Evolutionary conservation across 1,140 invertebrate genomes (phyloP).

Genomic region (Drosophila sucinea): DNA sequence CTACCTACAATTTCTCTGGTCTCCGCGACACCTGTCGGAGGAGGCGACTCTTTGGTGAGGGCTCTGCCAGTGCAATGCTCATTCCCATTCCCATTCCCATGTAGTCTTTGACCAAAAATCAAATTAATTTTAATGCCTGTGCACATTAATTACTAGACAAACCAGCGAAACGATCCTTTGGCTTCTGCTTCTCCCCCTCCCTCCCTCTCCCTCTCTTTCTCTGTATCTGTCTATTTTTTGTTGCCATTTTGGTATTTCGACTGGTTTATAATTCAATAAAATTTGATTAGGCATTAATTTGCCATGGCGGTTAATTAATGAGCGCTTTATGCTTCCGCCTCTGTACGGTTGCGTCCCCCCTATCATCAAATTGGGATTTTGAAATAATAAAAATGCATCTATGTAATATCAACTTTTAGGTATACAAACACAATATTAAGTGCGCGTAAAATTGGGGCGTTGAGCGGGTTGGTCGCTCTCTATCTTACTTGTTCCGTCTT

Average conservation of each 20-base stretch:
- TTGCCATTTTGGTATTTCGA: slow-evolving; percentile 51
- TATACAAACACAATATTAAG: slow-evolving; percentile 70
- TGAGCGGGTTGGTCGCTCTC: slow-evolving; percentile 40
- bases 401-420: slow-evolving; percentile 71
- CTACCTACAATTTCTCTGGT: neutral
- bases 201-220: neutral
- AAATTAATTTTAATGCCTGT: slow-evolving; percentile 66
- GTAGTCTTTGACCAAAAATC: slow-evolving; percentile 42
- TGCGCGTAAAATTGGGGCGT: slow-evolving; percentile 63
- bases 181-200: neutral
- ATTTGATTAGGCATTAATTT: slow-evolving; percentile 82
- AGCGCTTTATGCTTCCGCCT: slow-evolving; percentile 57
- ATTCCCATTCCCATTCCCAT: slow-evolving; percentile 21
- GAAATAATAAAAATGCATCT: slow-evolving; percentile 22
- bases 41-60: slow-evolving; percentile 20
- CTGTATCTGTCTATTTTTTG: neutral
- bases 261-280: slow-evolving; percentile 81
- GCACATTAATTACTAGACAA: slow-evolving; percentile 55
- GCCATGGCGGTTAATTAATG: slow-evolving; percentile 75
- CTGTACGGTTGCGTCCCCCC: slow-evolving; percentile 17
- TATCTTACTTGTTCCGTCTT: slow-evolving; percentile 48
- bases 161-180: slow-evolving; percentile 10
- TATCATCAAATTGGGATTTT: slow-evolving; percentile 52
- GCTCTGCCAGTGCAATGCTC: neutral
- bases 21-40: slow-evolving; percentile 7